Evolutionary conservation across 2,113 vertebrate genomes (phyloP).

Genomic region (Varanus salvator): DNA sequence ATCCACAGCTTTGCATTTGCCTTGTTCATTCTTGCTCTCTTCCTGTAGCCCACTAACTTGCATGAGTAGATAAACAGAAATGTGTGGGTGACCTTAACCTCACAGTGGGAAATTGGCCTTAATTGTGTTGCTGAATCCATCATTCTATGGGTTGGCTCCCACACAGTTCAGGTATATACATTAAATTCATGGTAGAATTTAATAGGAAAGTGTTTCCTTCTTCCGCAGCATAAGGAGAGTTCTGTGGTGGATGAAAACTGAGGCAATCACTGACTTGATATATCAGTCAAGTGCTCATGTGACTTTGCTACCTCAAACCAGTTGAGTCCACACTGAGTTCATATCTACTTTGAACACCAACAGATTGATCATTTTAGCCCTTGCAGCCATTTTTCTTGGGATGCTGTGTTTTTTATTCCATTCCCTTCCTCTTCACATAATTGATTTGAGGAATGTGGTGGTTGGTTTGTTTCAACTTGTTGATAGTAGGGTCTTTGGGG

Average conservation of each 20-base stretch:
- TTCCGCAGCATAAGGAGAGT: no score
- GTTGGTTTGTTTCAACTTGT: no score
- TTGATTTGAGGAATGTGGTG: no score
- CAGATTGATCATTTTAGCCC: no score
- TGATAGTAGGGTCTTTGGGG: no score
- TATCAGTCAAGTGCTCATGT: not conserved
- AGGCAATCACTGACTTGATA: no score
- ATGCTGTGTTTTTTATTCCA: not conserved
- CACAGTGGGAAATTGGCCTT: no score
- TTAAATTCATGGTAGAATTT: not conserved
- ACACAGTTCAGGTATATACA: not conserved
- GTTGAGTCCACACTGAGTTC: no score
- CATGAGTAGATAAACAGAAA: not conserved
- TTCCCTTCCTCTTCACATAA: not conserved
- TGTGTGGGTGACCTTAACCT: not conserved
- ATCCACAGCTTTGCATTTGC: not conserved
- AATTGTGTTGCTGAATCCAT: not conserved
- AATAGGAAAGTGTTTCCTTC: not conserved
- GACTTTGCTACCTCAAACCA: not conserved
- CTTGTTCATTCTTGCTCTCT: not conserved
- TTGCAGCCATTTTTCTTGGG: no score
- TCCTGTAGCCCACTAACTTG: not conserved
- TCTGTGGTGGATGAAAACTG: no score
- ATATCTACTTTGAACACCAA: no score
- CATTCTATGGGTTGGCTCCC: not conserved